Conservation (phyloP, 2,113 vertebrate species). For the Halichoerus grypus region DNA sequence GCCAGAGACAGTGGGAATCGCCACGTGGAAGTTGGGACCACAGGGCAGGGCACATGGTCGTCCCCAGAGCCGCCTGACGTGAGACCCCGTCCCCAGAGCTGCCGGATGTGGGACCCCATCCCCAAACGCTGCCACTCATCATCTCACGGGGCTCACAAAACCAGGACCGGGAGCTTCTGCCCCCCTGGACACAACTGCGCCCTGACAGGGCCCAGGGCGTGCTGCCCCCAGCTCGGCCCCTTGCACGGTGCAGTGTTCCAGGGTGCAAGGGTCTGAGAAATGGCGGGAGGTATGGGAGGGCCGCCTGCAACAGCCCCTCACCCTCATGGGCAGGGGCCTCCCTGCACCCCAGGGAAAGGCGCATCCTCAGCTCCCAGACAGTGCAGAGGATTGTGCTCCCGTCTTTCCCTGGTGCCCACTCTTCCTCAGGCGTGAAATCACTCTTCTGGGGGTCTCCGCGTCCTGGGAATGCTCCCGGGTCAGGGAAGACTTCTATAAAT, state of each 20-base stretch:
- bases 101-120: neutral
- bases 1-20: neutral
- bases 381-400: accelerated
- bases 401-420: neutral
- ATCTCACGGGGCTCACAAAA: neutral
- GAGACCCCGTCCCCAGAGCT: neutral
- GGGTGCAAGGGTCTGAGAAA: neutral
- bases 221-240: neutral
- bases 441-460: neutral
- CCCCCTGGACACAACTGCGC: neutral
- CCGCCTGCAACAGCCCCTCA: neutral
- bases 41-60: neutral
- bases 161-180: neutral
- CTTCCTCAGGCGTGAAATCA: neutral
- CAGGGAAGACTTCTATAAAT: accelerated
- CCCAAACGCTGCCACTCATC: neutral
- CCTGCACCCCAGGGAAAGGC: neutral
- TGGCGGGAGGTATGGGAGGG: accelerated
- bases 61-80: accelerated
- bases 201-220: neutral
- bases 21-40: neutral
- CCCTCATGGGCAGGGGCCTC: neutral
- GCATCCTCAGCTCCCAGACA: neutral
- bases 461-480: neutral
- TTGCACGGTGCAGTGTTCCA: accelerated